A percentile compares a stretch with the other conserved stretches of the same genome.
phyloP scores from a whole-genome alignment of 92 coral and sea anemone species.

The Desmophyllum pertusum region DNA sequence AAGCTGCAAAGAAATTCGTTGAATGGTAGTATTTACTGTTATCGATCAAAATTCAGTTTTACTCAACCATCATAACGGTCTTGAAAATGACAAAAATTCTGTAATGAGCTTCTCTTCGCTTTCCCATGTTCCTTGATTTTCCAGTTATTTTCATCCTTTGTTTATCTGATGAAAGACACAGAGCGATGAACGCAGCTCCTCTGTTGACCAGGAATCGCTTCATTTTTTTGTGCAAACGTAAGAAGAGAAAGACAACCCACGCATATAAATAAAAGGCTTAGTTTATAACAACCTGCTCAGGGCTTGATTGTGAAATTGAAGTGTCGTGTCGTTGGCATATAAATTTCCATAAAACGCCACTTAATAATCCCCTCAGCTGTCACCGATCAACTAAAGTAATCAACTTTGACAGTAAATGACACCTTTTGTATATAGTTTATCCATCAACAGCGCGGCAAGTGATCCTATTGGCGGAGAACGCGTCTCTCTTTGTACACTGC shows the following conservation, averaged over 20 bases:
- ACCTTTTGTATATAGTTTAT: slow-evolving; percentile 61
- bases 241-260: background rate
- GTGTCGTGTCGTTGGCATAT: background rate
- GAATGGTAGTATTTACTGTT: too few species aligned
- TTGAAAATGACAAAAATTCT: too few species aligned
- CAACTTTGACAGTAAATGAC: slow-evolving; percentile 49
- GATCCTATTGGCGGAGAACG: slow-evolving; percentile 47
- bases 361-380: slow-evolving; percentile 29
- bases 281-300: background rate
- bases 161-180: too few species aligned
- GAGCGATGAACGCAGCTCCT: background rate
- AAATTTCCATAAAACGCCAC: slow-evolving; percentile 28
- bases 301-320: background rate
- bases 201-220: background rate
- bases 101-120: too few species aligned
- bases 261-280: background rate
- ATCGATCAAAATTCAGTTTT: too few species aligned
- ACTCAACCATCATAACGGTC: too few species aligned
- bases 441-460: slow-evolving; percentile 29
- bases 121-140: too few species aligned
- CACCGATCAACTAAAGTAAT: slow-evolving; percentile 4
- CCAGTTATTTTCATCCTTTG: too few species aligned
- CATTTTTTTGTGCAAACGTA: background rate
- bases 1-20: too few species aligned
- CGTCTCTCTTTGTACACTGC: slow-evolving; percentile 39